A percentile compares a stretch with the other conserved stretches of the same genome.
phyloP scores from a whole-genome alignment of 2,113 vertebrate genomes.

The Machaerirhynchus nigripectus region DNA sequence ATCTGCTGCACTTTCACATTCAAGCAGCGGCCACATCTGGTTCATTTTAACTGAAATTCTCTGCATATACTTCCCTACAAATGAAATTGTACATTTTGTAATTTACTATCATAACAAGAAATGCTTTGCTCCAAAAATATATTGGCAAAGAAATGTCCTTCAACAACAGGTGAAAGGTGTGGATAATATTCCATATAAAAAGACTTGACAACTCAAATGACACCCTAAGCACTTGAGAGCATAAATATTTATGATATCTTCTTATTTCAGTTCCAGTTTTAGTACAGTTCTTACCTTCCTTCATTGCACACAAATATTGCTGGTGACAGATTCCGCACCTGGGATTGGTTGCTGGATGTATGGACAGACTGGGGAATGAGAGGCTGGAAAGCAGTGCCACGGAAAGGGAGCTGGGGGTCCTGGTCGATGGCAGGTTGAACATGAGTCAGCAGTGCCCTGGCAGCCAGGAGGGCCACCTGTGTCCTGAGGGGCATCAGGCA shows the following conservation, averaged over 20 bases:
- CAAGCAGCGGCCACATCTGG: not conserved
- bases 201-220: not conserved
- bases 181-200: not conserved
- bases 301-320: not conserved
- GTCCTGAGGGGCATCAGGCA: not conserved
- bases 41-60: not conserved
- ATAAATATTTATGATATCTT: not conserved
- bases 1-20: not conserved
- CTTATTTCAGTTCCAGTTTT: not conserved
- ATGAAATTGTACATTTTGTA: not conserved
- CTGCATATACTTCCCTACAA: not conserved
- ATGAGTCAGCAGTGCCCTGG: not conserved
- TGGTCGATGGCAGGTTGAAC: accelerated
- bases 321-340: not conserved
- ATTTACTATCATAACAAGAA: not conserved
- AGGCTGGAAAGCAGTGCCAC: accelerated
- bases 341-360: not conserved
- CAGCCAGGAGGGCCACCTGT: not conserved
- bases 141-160: not conserved
- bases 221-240: not conserved
- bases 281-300: not conserved
- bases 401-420: accelerated
- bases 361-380: not conserved
- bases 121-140: not conserved
- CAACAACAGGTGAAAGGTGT: not conserved